phyloP scores from a whole-genome alignment of 2,888 invertebrate species.

The Nephrotoma guestfalica region DNA sequence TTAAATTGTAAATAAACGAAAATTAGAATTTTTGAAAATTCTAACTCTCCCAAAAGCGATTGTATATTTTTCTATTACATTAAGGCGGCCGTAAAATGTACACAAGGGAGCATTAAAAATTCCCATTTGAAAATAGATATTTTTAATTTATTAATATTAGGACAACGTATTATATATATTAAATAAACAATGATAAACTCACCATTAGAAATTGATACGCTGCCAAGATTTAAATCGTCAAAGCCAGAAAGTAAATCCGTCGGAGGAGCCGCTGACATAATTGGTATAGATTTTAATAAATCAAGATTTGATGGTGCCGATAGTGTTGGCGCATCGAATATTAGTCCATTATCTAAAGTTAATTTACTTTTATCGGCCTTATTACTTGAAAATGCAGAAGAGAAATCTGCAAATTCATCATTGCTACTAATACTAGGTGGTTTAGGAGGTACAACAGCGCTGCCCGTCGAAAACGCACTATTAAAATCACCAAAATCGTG shows the following conservation, averaged over 20 bases:
- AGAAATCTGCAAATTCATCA: conserved; percentile 73
- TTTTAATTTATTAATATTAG: neutral
- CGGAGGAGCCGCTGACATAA: conserved; percentile 8
- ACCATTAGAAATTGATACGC: conserved; percentile 30
- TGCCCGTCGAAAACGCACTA: conserved; percentile 40
- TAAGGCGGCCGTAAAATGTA: neutral
- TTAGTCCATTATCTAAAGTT: conserved; percentile 7
- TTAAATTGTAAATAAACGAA: neutral
- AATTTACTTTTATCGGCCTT: conserved; percentile 11
- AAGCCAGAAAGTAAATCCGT: conserved; percentile 36
- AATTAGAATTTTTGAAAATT: neutral
- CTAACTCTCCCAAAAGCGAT: neutral
- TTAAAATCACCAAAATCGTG: conserved; percentile 68
- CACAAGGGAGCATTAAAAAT: neutral
- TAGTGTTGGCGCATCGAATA: neutral
- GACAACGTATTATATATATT: neutral
- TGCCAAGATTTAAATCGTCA: conserved; percentile 29
- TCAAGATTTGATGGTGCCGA: conserved; percentile 4
- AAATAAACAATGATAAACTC: conserved; percentile 15
- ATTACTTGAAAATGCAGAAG: conserved; percentile 44
- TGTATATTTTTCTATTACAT: neutral
- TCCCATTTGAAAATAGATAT: neutral
- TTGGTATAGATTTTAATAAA: conserved; percentile 15
- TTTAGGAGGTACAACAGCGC: neutral
- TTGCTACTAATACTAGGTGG: conserved; percentile 16